Evolutionary conservation across 64 coral and sea anemone genomes (phyloP).

Genomic region (Montipora efflorescens): DNA sequence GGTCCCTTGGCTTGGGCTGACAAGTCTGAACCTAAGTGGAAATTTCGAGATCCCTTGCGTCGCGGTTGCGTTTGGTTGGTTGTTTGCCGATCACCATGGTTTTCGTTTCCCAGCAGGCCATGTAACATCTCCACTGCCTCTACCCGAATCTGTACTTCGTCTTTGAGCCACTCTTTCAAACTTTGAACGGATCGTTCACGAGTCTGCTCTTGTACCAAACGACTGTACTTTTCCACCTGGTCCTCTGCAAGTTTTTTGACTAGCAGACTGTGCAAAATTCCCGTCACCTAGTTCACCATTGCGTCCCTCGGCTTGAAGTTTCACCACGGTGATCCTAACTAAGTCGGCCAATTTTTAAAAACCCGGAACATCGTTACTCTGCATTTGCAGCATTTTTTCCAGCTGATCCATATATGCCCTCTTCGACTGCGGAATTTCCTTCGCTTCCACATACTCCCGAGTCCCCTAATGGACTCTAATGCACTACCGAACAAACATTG

Average conservation of each 20-base stretch:
- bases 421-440: too few relatives aligned
- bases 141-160: constrained; percentile 32
- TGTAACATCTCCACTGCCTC: constrained; percentile 37
- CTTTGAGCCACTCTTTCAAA: constrained; percentile 57
- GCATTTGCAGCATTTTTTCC: constrained; percentile 32
- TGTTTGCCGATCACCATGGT: too few relatives aligned
- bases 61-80: too few relatives aligned
- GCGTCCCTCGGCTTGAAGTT: constrained; percentile 26
- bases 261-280: constrained; percentile 33
- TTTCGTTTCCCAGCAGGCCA: background rate
- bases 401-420: constrained; percentile 60
- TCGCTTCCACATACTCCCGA: background rate
- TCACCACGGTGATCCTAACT: constrained; percentile 45
- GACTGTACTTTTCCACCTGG: constrained; percentile 29
- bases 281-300: constrained; percentile 52
- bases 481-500: constrained; percentile 22
- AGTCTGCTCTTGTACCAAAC: background rate
- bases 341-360: constrained; percentile 72
- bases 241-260: constrained; percentile 35
- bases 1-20: background rate
- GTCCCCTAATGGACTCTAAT: constrained; percentile 12
- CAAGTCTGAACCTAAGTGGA: background rate
- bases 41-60: background rate
- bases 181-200: background rate
- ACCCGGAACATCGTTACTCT: background rate